Base-by-base conservation (phyloP, 2,888 invertebrate genomes). In the Chalcis sispes region DNA sequence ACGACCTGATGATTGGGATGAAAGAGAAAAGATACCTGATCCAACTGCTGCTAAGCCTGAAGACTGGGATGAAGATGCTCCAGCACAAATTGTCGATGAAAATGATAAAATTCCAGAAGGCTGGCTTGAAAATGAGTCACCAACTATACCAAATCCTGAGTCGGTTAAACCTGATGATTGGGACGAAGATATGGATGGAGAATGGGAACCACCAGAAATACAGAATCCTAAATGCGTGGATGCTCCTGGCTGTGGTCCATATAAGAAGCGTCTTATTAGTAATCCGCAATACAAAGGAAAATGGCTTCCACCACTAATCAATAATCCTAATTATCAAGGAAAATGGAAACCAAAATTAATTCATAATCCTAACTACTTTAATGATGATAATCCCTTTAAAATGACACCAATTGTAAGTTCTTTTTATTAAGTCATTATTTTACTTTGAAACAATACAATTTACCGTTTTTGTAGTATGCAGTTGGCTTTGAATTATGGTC, bases 401-500 rank as follows among this genome's bases (percentile, higher is more conserved):
- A 96, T 98, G 96, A 93, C 94, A 18, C 91, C 97, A 36, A 95
- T 98, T 87, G 98, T 98, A 91, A 94, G 96, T 92, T 62, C 32
- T 36, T 59, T 32, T 40, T 46, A 15, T 67, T 76, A 61, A 73
- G 13, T 25, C 8, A 46, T 20, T 23, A 20, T 50, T 48, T 8
- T 40, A 27, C 25, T 36, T 36, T 29, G 59, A 71, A n/a, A 29
- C 18, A 64, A 70, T 56, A 40, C 42, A 50, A 54, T 69, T 71
- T 2, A 27, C 59, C 71, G 52, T 50, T 80, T 82, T 88, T 88
- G 23, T 86, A 98, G 98, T 92, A 92, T 85, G 98, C 98, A 23
- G 91, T 99, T 71, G 99, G 99, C 20, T 94, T 99, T 88, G 99
- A 99, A 89, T 90, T 99, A 79, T 99, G 99, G 99, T 98, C 99